Evolutionary conservation across 2,113 vertebrate species (phyloP).

Genomic region (Tenebrosternarchus preto): DNA sequence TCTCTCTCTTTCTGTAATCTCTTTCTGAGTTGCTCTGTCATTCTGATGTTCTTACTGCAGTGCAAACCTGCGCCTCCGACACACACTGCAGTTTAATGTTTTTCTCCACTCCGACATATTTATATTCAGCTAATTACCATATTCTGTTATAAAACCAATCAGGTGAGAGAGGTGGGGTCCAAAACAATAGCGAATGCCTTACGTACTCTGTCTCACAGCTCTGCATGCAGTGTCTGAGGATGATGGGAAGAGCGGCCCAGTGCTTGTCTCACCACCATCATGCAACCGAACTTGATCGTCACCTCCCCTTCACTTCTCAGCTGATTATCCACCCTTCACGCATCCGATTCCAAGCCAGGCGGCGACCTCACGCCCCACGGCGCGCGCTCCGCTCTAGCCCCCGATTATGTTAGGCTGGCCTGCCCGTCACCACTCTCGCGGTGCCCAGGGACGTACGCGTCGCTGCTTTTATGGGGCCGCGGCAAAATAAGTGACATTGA

Average conservation of each 20-base stretch:
- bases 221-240: slow-evolving; percentile 5
- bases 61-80: neutral
- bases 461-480: slow-evolving; percentile 37
- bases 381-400: slow-evolving; percentile 5
- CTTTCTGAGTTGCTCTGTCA: neutral
- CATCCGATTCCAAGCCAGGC: slow-evolving; percentile 38
- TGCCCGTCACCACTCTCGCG: slow-evolving; percentile 26
- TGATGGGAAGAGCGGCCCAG: neutral
- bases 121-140: slow-evolving; percentile 8
- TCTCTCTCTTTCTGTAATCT: neutral
- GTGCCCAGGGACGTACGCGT: slow-evolving; percentile 35
- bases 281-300: slow-evolving; percentile 32
- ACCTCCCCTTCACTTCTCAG: slow-evolving; percentile 19
- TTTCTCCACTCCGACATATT: slow-evolving; percentile 2
- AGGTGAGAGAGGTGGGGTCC: neutral
- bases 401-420: slow-evolving; percentile 44
- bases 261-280: neutral
- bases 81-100: neutral
- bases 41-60: neutral
- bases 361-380: slow-evolving; percentile 11
- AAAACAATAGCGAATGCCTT: neutral
- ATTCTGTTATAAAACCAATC: slow-evolving; percentile 6
- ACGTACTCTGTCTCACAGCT: neutral
- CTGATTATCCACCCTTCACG: slow-evolving; percentile 43
- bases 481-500: slow-evolving; percentile 43